These are phyloP conservation scores for Heliangelus exortis DNA, from an alignment of 2,797 vertebrate genomes.

Conservation along the genomic window DNA sequence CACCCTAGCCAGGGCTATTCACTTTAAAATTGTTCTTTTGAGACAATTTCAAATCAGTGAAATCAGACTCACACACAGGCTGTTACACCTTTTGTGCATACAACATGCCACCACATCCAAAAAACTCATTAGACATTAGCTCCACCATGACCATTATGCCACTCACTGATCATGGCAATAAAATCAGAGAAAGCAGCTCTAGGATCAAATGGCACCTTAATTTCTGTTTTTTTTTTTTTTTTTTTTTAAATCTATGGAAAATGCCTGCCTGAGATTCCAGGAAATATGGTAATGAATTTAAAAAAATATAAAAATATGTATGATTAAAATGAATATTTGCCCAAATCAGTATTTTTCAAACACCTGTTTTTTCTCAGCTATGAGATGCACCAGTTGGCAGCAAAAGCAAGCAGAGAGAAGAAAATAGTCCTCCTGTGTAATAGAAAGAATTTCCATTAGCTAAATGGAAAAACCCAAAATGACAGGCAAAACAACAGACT, in stretches of 20 bases:
- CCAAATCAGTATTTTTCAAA: constrained; percentile 8
- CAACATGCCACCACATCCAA: not conserved
- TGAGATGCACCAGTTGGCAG: constrained; percentile 7
- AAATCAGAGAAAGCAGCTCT: not conserved
- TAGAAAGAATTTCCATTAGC: constrained; percentile 10
- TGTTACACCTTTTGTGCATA: not conserved
- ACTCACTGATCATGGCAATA: not conserved
- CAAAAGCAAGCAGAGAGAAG: not conserved
- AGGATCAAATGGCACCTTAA: not conserved
- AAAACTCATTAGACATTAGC: not conserved
- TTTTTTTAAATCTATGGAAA: not conserved
- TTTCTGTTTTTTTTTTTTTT: not conserved
- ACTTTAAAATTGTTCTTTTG: no score
- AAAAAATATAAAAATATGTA: not conserved
- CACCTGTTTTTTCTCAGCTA: constrained; percentile 24
- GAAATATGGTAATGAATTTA: not conserved
- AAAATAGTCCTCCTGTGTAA: not conserved
- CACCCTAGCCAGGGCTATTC: no score
- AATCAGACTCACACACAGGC: no score
- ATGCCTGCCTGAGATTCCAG: not conserved
- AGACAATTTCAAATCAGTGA: no score
- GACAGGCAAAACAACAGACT: constrained; percentile 42
- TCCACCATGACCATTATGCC: not conserved
- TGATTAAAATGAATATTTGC: constrained; percentile 10
- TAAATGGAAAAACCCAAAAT: not conserved